Evolutionary conservation across 2,113 vertebrate genomes (phyloP).

Genomic region (Dasyurus viverrinus): DNA sequence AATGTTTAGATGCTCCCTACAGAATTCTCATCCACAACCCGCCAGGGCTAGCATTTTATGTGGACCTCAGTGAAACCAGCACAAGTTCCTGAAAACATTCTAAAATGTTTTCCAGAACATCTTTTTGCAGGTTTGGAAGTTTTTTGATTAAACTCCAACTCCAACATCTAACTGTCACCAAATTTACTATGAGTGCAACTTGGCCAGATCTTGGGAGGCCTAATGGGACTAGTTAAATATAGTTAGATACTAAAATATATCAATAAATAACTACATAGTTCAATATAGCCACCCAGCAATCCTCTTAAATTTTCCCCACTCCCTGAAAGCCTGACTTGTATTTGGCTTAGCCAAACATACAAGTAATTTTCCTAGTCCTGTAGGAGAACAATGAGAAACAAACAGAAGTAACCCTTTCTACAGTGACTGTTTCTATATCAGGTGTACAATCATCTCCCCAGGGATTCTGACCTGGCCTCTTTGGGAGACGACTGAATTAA

Average conservation of each 20-base stretch:
- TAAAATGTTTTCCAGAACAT: constrained; percentile 20
- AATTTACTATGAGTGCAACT: constrained; percentile 47
- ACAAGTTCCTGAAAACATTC: constrained; percentile 43
- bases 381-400: constrained; percentile 35
- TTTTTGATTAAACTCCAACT: constrained; percentile 44
- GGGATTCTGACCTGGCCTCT: constrained; percentile 3
- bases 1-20: constrained; percentile 26
- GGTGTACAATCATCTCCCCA: constrained; percentile 3
- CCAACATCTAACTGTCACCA: constrained; percentile 38
- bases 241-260: background rate
- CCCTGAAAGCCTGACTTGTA: constrained; percentile 42
- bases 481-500: background rate
- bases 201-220: background rate
- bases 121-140: constrained; percentile 38
- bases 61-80: constrained; percentile 16
- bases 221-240: constrained; percentile 65
- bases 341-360: constrained; percentile 42
- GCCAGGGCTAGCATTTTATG: background rate
- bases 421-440: constrained; percentile 51
- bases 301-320: background rate
- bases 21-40: constrained; percentile 39
- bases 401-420: constrained; percentile 45
- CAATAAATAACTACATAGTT: background rate
- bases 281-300: constrained; percentile 60
- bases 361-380: constrained; percentile 38